Conservation (phyloP, 2,888 invertebrate genomes). For the Cordilura impudica region DNA sequence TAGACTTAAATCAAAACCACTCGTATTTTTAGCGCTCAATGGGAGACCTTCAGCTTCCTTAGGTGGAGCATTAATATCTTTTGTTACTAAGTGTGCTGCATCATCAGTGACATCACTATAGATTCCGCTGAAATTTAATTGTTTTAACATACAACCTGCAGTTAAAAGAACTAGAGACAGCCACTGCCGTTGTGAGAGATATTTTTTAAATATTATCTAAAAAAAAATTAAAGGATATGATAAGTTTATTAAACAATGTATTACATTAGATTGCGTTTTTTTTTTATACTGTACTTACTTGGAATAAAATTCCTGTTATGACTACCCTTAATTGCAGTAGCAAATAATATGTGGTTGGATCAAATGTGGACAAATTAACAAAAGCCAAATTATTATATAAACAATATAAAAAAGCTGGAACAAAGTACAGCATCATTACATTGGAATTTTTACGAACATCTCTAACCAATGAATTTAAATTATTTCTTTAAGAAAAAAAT, state of each 20-base stretch:
- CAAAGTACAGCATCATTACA: conserved; percentile 88
- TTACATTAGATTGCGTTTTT: neutral
- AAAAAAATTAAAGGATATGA: conserved; percentile 48
- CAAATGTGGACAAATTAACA: conserved; percentile 92
- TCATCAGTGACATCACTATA: conserved; percentile 70
- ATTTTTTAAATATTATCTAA: conserved; percentile 91
- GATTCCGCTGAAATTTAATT: conserved; percentile 80
- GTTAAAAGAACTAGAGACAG: conserved; percentile 91
- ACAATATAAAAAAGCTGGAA: conserved; percentile 94
- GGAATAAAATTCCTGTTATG: conserved; percentile 93
- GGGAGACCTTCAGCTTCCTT: neutral
- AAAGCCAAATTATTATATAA: conserved; percentile 96
- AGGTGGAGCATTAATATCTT: conserved; percentile 10
- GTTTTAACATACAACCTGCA: conserved; percentile 93
- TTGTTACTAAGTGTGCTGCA: conserved; percentile 65
- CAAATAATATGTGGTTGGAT: conserved; percentile 96
- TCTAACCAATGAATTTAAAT: conserved; percentile 67
- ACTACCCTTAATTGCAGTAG: conserved; percentile 94
- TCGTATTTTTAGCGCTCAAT: conserved; percentile 71
- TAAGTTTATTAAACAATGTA: neutral
- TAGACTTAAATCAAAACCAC: conserved; percentile 79
- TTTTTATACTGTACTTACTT: conserved; percentile 80
- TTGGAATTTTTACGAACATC: conserved; percentile 81
- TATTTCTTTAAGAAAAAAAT: conserved; percentile 65
- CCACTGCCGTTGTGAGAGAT: conserved; percentile 91